phyloP scores from a whole-genome alignment of 2,113 vertebrate genomes.

The Dunckerocampus dactyliophorus region DNA sequence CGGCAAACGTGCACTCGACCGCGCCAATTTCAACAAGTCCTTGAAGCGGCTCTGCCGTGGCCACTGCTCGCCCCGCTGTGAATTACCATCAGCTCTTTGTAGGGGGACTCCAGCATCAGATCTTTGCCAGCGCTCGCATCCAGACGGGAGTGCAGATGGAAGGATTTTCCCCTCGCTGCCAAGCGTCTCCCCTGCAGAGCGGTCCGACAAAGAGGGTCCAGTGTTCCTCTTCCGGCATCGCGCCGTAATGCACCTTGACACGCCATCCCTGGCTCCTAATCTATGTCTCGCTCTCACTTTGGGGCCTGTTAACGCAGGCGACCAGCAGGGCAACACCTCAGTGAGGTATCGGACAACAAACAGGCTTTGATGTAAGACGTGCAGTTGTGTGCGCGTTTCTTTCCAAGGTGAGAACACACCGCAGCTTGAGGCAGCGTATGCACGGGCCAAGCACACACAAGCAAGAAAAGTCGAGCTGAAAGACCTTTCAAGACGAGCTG shows the following conservation, averaged over 20 bases:
- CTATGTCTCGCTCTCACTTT: constrained; percentile 38
- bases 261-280: constrained; percentile 19
- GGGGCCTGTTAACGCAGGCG: constrained; percentile 54
- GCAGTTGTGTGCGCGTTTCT: constrained; percentile 22
- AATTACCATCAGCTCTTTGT: constrained; percentile 58
- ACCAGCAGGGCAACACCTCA: constrained; percentile 55
- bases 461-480: constrained; percentile 5
- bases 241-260: constrained; percentile 55
- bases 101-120: constrained; percentile 23
- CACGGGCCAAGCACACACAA: constrained; percentile 24
- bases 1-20: constrained; percentile 33
- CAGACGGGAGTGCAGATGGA: constrained; percentile 15
- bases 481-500: not conserved
- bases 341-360: constrained; percentile 57
- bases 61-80: constrained; percentile 29
- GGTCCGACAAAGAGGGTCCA: constrained; percentile 55
- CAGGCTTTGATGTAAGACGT: constrained; percentile 46
- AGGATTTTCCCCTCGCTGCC: constrained; percentile 10
- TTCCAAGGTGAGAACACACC: constrained; percentile 45
- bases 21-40: constrained; percentile 63
- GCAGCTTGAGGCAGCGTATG: constrained; percentile 63
- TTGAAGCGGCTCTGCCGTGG: constrained; percentile 24
- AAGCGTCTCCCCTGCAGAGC: constrained; percentile 21
- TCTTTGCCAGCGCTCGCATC: constrained; percentile 7
- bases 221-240: constrained; percentile 55